Evolutionary conservation across 1,140 invertebrate species (phyloP), one percentile per base, ranked within the genome.

Genomic region (Saccostrea glomerata): DNA sequence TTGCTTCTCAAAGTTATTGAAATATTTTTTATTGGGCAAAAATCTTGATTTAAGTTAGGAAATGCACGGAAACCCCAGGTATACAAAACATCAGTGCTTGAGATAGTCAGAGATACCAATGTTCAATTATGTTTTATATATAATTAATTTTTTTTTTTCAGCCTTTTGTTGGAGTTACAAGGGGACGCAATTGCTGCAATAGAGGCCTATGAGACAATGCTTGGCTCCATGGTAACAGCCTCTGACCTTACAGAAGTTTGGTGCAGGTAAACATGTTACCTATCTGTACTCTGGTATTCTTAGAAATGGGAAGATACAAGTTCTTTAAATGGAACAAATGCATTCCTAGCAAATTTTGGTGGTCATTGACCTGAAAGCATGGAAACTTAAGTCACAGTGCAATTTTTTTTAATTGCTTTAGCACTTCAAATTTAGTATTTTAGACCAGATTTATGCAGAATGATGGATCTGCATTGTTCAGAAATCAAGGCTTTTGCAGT

Each of bases 131-230:
- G 2, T 58, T 56, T 56, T 13, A 58, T 58, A 12, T 58, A 12
- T 58, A 25, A 70, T 70, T 36, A 11, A 47, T 82, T 55, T 70
- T 84, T 85, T 84, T 89, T 70, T 90, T 89, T 5, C 85, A 94
- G 93, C 85, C 82, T 92, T 30, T 85, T 94, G 86, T 60, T 93
- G 87, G 92, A 92, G 82, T 86, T 94, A 30, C 91, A 93, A 85
- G 92, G 92, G 13, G 90, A 93, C 56, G 82, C 58, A 73, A 58
- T 13, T 11, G 90, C 92, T 77, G 89, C 90, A 12, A 82, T 91
- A 6, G 92, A 94, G 70, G 63, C 86, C 9, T 93, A 92, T 89
- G 93, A 94, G 83, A 91, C 91, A n/a, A 91, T 92, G 55, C 87
- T 93, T 30, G 92, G 90, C 15, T 87, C 90, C 58, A 70, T 92